Conservation (phyloP, 2,113 vertebrate genomes). For the Onychorhynchus coronatus region DNA sequence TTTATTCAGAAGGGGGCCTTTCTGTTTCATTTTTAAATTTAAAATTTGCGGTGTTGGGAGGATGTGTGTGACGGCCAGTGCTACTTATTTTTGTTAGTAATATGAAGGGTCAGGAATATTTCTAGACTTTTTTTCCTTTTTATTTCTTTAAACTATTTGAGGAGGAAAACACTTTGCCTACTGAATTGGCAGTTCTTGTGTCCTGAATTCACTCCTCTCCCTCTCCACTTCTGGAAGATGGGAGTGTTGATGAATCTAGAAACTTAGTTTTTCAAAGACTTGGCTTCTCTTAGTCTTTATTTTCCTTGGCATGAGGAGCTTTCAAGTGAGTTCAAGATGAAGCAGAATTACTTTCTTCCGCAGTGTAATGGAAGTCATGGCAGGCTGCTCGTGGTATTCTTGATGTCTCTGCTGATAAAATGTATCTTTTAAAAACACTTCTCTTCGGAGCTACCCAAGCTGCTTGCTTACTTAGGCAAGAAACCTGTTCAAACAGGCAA, state of each 20-base stretch:
- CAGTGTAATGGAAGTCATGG: background rate
- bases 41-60: background rate
- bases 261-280: background rate
- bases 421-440: background rate
- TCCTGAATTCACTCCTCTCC: background rate
- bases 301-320: background rate
- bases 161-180: background rate
- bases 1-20: background rate
- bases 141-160: background rate
- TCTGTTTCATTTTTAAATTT: background rate
- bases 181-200: background rate
- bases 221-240: background rate
- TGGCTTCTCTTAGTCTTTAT: background rate
- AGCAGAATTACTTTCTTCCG: background rate
- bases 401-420: background rate
- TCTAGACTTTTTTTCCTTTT: background rate
- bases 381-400: background rate
- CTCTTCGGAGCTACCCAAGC: background rate
- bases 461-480: background rate
- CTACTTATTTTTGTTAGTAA: background rate
- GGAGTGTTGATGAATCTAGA: background rate
- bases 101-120: background rate
- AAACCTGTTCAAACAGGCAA: background rate
- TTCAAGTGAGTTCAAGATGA: background rate
- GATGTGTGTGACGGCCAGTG: background rate